These are phyloP conservation scores for Turritopsis rubra DNA, from an alignment of 30 jellyfish, hydroid and myxozoan species.

Conservation along the genomic window DNA sequence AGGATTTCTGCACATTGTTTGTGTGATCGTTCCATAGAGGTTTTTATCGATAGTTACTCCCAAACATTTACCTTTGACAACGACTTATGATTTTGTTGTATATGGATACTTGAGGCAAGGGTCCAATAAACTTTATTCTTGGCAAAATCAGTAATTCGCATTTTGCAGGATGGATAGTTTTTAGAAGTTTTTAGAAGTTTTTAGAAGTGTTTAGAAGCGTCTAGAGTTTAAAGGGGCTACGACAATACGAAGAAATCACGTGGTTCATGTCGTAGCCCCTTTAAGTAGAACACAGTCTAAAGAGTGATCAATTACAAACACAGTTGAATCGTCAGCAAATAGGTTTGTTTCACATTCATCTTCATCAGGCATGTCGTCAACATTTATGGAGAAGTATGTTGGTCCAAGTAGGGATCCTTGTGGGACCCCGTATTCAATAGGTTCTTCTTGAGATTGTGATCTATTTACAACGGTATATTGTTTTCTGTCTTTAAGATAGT, in stretches of 20 bases:
- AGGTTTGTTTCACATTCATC: conserved; percentile 17
- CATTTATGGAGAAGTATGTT: conserved; percentile 29
- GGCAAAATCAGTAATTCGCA: conserved; percentile 28
- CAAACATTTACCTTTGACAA: neutral
- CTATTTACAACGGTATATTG: conserved; percentile 40
- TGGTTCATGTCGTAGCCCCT: too few relatives aligned
- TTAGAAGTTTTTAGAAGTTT: neutral
- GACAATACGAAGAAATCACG: too few relatives aligned
- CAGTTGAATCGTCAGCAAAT: conserved; percentile 30
- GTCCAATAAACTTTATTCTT: conserved; percentile 40
- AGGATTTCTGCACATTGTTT: neutral
- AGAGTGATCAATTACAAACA: conserved; percentile 17
- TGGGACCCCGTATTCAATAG: conserved; percentile 37
- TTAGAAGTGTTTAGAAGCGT: too few relatives aligned
- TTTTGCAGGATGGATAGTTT: too few relatives aligned
- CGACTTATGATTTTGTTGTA: neutral
- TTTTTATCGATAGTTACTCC: neutral
- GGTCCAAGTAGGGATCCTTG: conserved; percentile 61
- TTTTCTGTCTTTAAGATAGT: conserved; percentile 30
- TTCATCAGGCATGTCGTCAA: conserved; percentile 49
- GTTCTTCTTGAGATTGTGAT: conserved; percentile 15
- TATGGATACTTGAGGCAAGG: conserved; percentile 14
- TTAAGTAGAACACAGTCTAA: conserved; percentile 17
- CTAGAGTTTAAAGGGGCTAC: too few relatives aligned
- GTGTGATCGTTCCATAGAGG: neutral